Evolutionary conservation across 2,888 invertebrate species (phyloP).

Genomic region (Cheilosia pagana): DNA sequence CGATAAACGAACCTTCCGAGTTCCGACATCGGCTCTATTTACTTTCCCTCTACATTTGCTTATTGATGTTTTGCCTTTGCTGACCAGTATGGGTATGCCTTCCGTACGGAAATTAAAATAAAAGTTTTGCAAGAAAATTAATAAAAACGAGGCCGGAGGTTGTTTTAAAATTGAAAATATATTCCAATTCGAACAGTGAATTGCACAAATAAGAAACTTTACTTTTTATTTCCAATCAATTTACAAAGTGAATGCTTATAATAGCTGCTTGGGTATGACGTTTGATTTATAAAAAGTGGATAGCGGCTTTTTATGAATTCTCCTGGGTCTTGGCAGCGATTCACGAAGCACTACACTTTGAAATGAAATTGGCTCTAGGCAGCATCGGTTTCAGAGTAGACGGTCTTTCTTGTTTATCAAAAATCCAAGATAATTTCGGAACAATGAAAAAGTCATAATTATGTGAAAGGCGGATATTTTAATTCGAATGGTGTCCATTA

Average conservation of each 20-base stretch:
- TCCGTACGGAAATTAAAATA: slow-evolving; percentile 71
- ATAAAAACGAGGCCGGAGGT: slow-evolving; percentile 64
- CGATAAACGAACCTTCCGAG: slow-evolving; percentile 41
- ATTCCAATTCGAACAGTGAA: slow-evolving; percentile 54
- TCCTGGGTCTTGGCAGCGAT: neutral
- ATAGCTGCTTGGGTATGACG: neutral
- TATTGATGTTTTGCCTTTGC: slow-evolving; percentile 60
- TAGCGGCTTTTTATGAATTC: no score
- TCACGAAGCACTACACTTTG: neutral
- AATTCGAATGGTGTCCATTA: no score
- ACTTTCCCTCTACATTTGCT: slow-evolving; percentile 65
- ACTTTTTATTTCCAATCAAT: neutral
- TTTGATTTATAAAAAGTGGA: no score
- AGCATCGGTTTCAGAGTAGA: neutral
- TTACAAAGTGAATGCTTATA: neutral
- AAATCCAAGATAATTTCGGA: neutral
- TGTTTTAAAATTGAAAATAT: slow-evolving; percentile 65
- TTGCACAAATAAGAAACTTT: slow-evolving; percentile 9
- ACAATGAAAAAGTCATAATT: no score
- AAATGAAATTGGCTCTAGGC: neutral
- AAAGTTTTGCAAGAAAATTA: slow-evolving; percentile 67
- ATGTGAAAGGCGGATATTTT: no score
- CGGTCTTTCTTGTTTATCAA: neutral
- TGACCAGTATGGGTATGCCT: slow-evolving; percentile 47
- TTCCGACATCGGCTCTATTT: slow-evolving; percentile 46